A percentile compares a stretch with the other conserved stretches of the same genome.
Conservation (phyloP, 2,113 vertebrate species). For the Erpornis zantholeuca region DNA sequence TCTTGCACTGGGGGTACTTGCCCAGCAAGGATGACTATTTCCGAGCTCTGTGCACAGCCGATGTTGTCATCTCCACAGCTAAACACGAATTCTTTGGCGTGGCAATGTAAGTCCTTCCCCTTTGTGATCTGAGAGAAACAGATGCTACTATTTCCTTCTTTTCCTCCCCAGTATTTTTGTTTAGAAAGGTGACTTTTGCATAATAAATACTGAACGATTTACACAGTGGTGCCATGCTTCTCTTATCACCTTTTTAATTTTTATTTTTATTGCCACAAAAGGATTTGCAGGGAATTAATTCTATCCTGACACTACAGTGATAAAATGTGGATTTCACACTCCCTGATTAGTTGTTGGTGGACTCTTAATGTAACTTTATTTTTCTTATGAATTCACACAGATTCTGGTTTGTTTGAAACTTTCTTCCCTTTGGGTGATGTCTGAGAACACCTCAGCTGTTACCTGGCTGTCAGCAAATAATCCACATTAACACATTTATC, state of each 20-base stretch:
- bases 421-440: not conserved
- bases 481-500: not conserved
- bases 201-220: not conserved
- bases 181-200: not conserved
- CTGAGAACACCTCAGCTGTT: slow-evolving; percentile 31
- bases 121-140: slow-evolving; percentile 41
- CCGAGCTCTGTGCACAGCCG: slow-evolving; percentile 82
- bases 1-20: slow-evolving; percentile 92
- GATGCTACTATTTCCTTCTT: slow-evolving; percentile 26
- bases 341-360: not conserved
- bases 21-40: slow-evolving; percentile 87
- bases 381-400: not conserved
- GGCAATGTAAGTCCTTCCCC: slow-evolving; percentile 87
- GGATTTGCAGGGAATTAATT: not conserved
- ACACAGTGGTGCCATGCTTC: not conserved
- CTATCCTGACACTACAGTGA: not conserved
- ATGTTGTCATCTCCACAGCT: slow-evolving; percentile 93
- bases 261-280: not conserved
- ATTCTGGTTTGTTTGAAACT: not conserved
- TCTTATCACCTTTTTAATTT: not conserved
- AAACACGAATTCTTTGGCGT: slow-evolving; percentile 97
- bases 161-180: not conserved
- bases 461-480: slow-evolving; percentile 43
- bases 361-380: not conserved
- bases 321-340: not conserved